These are phyloP conservation scores for Merluccius polli DNA, from an alignment of 2,797 vertebrate genomes.

Conservation along the genomic window DNA sequence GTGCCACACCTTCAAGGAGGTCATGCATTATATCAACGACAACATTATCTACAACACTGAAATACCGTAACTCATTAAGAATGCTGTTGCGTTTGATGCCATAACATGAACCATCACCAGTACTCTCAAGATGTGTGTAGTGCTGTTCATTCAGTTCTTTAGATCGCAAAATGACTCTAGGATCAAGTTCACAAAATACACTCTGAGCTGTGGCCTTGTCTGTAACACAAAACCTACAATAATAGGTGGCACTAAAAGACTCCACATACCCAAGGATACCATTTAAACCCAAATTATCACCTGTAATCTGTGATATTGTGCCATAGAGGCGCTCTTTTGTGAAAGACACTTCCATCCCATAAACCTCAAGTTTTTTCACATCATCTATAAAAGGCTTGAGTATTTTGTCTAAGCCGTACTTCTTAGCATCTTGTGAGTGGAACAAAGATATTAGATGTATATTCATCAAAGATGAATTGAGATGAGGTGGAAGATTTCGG, in stretches of 20 bases:
- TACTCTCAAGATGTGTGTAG: too few relatives aligned
- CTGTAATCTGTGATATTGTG: constrained; percentile 19
- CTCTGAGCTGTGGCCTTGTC: too few relatives aligned
- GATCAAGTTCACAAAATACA: too few relatives aligned
- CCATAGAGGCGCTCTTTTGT: constrained; percentile 8
- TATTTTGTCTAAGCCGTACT: constrained; percentile 16
- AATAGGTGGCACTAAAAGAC: background rate
- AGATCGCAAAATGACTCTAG: too few relatives aligned
- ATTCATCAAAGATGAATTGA: constrained; percentile 25
- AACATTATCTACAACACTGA: background rate
- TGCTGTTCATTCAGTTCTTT: too few relatives aligned
- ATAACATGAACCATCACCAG: constrained; percentile 17
- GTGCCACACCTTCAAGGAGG: constrained; percentile 13
- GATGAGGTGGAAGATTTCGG: constrained; percentile 14
- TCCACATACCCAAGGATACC: constrained; percentile 12
- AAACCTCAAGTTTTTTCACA: constrained; percentile 7
- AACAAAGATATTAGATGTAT: constrained; percentile 23
- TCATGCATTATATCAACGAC: constrained; percentile 15
- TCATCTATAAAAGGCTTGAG: constrained; percentile 4
- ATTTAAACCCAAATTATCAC: too few relatives aligned
- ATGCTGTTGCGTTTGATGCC: constrained; percentile 17
- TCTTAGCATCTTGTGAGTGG: constrained; percentile 17
- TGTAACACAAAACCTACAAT: constrained; percentile 23
- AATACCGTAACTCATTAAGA: constrained; percentile 3
- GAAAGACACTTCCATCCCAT: constrained; percentile 17